Conservation (phyloP, 2,888 invertebrate genomes). For the Drosophila sordidapex region DNA sequence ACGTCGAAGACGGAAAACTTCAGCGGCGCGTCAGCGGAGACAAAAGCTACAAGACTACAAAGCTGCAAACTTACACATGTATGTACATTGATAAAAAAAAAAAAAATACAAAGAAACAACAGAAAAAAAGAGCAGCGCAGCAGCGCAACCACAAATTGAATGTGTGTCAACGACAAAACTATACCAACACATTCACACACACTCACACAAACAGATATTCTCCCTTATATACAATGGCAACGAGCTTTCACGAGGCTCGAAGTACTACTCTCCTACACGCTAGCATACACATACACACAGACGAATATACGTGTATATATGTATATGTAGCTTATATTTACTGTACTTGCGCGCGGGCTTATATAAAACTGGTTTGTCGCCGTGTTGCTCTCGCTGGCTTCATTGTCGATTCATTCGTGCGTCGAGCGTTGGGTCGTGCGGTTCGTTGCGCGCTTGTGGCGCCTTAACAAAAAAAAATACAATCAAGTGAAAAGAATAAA, state of each 20-base stretch:
- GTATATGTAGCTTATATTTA: constrained; percentile 61
- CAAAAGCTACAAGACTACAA: constrained; percentile 57
- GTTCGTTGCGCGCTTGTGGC: constrained; percentile 75
- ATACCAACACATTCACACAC: constrained; percentile 48
- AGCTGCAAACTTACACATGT: constrained; percentile 40
- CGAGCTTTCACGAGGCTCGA: constrained; percentile 65
- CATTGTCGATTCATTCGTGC: constrained; percentile 83
- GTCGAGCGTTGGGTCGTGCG: constrained; percentile 81
- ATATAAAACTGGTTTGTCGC: constrained; percentile 73
- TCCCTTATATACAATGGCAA: constrained; percentile 52
- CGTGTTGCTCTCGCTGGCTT: constrained; percentile 62
- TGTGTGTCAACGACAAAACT: constrained; percentile 81
- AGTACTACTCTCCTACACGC: constrained; percentile 34
- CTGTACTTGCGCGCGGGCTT: constrained; percentile 71
- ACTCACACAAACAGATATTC: constrained; percentile 11
- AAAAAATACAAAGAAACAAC: constrained; percentile 22
- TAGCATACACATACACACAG: constrained; percentile 26
- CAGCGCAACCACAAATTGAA: constrained; percentile 58
- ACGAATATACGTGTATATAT: constrained; percentile 13
- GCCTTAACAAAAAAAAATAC: constrained; percentile 19
- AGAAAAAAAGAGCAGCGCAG: constrained; percentile 46
- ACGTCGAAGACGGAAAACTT: constrained; percentile 61
- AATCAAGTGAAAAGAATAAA: constrained; percentile 47
- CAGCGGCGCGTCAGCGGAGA: constrained; percentile 39
- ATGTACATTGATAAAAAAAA: constrained; percentile 25